These are phyloP conservation scores for Pterois miles DNA, from an alignment of 2,797 vertebrate genomes.

Conservation along the genomic window DNA sequence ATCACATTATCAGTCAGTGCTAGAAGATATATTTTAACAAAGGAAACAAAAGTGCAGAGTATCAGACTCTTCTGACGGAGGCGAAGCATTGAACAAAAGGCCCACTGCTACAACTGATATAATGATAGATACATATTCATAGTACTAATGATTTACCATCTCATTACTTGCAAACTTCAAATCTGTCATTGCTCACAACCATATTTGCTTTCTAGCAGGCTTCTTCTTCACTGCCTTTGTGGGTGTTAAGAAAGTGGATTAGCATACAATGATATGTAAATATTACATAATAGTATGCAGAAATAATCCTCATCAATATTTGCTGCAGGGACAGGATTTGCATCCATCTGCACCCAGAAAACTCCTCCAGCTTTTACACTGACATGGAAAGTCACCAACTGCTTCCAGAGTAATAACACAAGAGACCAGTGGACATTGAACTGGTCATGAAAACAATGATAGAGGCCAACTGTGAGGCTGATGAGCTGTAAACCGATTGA, in stretches of 20 bases:
- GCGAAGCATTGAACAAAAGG: neutral
- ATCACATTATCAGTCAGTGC: conserved; percentile 44
- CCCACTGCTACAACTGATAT: neutral
- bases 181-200: neutral
- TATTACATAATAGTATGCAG: conserved; percentile 16
- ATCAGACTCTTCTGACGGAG: conserved; percentile 3
- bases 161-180: neutral
- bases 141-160: neutral
- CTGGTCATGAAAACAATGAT: neutral
- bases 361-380: neutral
- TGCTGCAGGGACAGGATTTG: conserved; percentile 47
- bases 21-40: conserved; percentile 46
- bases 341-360: conserved; percentile 18
- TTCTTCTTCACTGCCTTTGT: neutral
- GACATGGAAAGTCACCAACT: neutral
- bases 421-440: neutral
- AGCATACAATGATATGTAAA: conserved; percentile 20
- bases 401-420: conserved; percentile 14
- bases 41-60: conserved; percentile 19
- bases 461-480: neutral
- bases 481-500: neutral
- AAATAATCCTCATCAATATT: conserved; percentile 27
- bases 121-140: neutral
- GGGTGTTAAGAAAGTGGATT: neutral
- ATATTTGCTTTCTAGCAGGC: neutral